Base-by-base conservation (phyloP, 2,888 invertebrate genomes). In the Melinaea menophilus region DNA sequence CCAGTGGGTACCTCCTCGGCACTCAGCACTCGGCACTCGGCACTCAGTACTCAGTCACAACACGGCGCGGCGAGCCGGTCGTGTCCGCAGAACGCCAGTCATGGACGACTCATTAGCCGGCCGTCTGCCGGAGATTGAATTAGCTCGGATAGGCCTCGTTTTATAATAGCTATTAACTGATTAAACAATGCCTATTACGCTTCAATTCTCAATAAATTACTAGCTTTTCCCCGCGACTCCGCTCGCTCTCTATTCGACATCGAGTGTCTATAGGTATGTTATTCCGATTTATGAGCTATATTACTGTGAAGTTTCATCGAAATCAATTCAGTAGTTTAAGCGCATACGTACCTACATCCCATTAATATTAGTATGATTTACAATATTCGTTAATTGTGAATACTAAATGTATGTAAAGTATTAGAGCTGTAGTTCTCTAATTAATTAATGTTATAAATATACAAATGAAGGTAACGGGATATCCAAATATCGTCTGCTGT, bases 41-140 rank as follows among this genome's bases (percentile, higher is more conserved):
- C 22, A 22, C 22, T 22, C 22, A 22, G 22, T 22, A 22, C 22
- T 67, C 71, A 67, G 77, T 75, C 70, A 71, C 73, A 77, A 78
- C 81, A 78, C 75, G 79, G 76, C 79, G 75, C 76, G 75, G 76
- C 77, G 73, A 76, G 75, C 72, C 75, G 75, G 73, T 75, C 71
- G 72, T 76, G 78, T 74, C 76, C 71, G 74, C 74, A 81, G 84
- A 78, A 72, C 75, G 71, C 88, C 78, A 90, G 90, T 90, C 90
- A 90, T 85, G 75, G 81, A 64, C 72, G 77, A 73, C 85, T 86
- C 88, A 90, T 90, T 89, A 89, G 79, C 79, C 73, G 80, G 70
- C 77, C 82, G 84, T 81, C 82, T 76, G 75, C 77, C 73, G 72
- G 73, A 81, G 82, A 90, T 89, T 89, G 82, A 90, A 90, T 89